Evolutionary conservation across 30 jellyfish, hydroid and myxozoan species (phyloP), one percentile per base, ranked within the genome.

Genomic region (Nemopilema nomurai): DNA sequence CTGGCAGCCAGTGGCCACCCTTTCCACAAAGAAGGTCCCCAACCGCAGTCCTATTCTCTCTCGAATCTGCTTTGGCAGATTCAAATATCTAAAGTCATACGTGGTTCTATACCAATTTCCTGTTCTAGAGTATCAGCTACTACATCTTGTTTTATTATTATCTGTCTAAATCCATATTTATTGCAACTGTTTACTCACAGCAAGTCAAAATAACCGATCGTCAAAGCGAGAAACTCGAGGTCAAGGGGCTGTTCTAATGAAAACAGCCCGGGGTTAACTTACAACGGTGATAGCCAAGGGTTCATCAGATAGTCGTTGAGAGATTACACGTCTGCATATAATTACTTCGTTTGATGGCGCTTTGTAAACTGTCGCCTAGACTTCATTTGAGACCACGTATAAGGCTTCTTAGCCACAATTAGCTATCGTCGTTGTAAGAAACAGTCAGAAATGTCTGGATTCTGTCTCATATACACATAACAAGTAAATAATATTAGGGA

Each of bases 21-120:
- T 41, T 41, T 41, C 57, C 57, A 41, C 57, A 41, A 41, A 41
- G 57, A 13, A 13, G 57, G 57, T 41, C 13, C 13, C 57, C 57
- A 41, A 41, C 57, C 57, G 57, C 57, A 41, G 13, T 6, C 13
- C 13, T 6, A 41, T 41, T 67, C 51, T 73, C 33, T 19, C 28
- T 31, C 83, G 21, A 33, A 73, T 33, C 51, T 29, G 25, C 50
- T 73, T 73, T 33, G 70, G 29, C 69, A 18, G 33, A n/a, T n/a
- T n/a, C n/a, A 16, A 66, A 41, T 29, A 73, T 73, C 41, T 33
- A 16, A 33, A 18, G 83, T 50, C 33, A 30, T 17, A n/a, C 24
- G 49, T 25, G 83, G 83, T 73, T 73, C 51, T 32, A 28, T 33
- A 29, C 64, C 51, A 73, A 73, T 73, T 73, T 73, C 83, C 83